These are phyloP conservation scores for Grapholita molesta DNA, from an alignment of 1,140 invertebrate genomes.

Conservation along the genomic window DNA sequence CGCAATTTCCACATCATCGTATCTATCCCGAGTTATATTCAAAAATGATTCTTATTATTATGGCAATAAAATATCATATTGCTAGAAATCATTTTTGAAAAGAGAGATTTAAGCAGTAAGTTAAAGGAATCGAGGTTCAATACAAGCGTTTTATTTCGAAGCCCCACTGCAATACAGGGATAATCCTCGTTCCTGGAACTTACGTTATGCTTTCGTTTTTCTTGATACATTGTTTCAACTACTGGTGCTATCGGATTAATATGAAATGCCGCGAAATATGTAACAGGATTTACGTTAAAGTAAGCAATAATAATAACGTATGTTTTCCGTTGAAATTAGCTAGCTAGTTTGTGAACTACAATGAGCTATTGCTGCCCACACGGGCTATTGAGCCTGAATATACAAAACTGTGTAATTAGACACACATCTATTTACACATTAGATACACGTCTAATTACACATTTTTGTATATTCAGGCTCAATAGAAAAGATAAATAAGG, in stretches of 20 bases:
- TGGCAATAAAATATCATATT: not conserved
- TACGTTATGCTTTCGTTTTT: constrained; percentile 5
- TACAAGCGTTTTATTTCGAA: constrained; percentile 6
- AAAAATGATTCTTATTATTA: not conserved
- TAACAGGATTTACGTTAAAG: not conserved
- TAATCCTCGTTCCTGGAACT: constrained; percentile 1
- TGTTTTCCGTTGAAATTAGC: not conserved
- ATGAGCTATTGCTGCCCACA: not conserved
- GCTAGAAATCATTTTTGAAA: not conserved
- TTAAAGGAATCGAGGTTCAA: not conserved
- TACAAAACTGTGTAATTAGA: too few relatives aligned
- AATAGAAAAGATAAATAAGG: too few relatives aligned
- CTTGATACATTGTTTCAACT: not conserved
- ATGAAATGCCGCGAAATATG: not conserved
- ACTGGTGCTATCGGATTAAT: not conserved
- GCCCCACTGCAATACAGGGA: constrained; percentile 6
- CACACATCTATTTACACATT: too few relatives aligned
- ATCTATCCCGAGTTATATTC: not conserved
- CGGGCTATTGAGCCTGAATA: too few relatives aligned
- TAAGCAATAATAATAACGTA: not conserved
- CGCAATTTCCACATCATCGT: not conserved
- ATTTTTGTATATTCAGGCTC: too few relatives aligned
- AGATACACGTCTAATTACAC: too few relatives aligned
- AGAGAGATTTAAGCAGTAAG: not conserved
- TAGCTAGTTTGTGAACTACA: not conserved